A percentile compares a stretch with the other conserved stretches of the same genome.
Conservation (phyloP, 2,888 invertebrate species). For the Cantharis nigra region DNA sequence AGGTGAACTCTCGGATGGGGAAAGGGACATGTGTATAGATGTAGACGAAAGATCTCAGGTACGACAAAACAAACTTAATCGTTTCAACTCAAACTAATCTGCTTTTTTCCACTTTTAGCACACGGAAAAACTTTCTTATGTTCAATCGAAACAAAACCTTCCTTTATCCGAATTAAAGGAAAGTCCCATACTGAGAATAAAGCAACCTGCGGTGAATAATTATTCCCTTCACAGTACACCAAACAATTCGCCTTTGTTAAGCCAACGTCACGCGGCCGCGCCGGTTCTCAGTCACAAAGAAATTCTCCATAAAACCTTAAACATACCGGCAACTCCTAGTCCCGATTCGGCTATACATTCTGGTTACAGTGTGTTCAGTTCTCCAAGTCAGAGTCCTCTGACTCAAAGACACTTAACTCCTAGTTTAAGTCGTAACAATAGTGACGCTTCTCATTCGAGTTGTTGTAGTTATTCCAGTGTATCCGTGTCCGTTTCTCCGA, state of each 20-base stretch:
- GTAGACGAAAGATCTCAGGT: constrained; percentile 42
- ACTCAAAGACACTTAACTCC: constrained; percentile 82
- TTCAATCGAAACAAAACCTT: constrained; percentile 42
- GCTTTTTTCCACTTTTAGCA: constrained; percentile 39
- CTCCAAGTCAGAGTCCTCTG: constrained; percentile 85
- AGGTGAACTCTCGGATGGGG: constrained; percentile 88
- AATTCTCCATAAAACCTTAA: constrained; percentile 60
- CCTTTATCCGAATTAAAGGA: constrained; percentile 48
- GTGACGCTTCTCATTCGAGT: constrained; percentile 88
- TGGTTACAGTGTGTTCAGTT: constrained; percentile 80
- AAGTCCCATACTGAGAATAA: constrained; percentile 58
- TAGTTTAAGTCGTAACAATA: constrained; percentile 85
- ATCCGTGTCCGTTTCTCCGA: constrained; percentile 59
- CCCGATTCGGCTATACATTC: constrained; percentile 90
- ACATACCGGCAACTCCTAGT: constrained; percentile 79
- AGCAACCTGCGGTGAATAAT: constrained; percentile 60
- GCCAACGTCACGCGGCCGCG: constrained; percentile 59
- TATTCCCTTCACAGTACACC: constrained; percentile 68
- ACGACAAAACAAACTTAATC: background rate
- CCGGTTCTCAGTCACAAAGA: constrained; percentile 52
- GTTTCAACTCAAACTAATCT: background rate
- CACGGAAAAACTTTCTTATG: constrained; percentile 51
- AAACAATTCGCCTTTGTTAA: constrained; percentile 70
- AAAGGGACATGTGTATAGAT: constrained; percentile 57
- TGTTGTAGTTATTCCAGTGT: constrained; percentile 83